Conservation (phyloP, 2,113 vertebrate species). For the Melanerpes formicivorus region DNA sequence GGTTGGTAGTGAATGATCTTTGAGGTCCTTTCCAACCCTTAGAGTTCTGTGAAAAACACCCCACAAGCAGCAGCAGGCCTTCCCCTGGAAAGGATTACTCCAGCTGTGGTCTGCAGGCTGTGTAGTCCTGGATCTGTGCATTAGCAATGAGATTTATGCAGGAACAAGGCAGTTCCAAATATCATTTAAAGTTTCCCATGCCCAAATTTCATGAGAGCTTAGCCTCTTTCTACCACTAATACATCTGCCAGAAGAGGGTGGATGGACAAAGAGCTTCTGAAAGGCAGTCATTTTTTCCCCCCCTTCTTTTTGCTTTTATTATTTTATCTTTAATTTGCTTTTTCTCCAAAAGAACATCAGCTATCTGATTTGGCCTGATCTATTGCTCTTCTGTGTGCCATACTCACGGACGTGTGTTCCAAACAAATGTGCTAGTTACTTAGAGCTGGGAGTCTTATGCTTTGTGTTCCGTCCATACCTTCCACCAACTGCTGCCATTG, state of each 20-base stretch:
- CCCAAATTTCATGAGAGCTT: background rate
- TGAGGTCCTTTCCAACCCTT: too few relatives aligned
- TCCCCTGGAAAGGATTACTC: background rate
- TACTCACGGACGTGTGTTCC: background rate
- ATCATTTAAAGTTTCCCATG: background rate
- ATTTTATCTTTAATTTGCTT: background rate
- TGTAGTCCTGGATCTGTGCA: background rate
- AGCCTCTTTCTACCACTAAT: background rate
- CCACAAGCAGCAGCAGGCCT: background rate
- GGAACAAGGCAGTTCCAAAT: background rate
- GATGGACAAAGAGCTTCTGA: background rate
- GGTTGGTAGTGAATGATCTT: too few relatives aligned
- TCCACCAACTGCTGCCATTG: background rate
- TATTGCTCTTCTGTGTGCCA: background rate
- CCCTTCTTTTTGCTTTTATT: too few relatives aligned
- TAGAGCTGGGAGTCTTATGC: background rate
- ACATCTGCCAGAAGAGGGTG: background rate
- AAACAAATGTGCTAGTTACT: background rate
- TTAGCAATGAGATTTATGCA: background rate
- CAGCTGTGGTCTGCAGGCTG: background rate
- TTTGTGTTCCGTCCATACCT: background rate
- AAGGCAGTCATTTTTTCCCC: background rate
- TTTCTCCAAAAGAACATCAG: background rate
- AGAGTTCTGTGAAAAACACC: background rate
- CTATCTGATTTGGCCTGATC: background rate